Evolutionary conservation across 1,140 invertebrate genomes (phyloP), one percentile per base, ranked within the genome.

Genomic region (Archivesica marissinica): DNA sequence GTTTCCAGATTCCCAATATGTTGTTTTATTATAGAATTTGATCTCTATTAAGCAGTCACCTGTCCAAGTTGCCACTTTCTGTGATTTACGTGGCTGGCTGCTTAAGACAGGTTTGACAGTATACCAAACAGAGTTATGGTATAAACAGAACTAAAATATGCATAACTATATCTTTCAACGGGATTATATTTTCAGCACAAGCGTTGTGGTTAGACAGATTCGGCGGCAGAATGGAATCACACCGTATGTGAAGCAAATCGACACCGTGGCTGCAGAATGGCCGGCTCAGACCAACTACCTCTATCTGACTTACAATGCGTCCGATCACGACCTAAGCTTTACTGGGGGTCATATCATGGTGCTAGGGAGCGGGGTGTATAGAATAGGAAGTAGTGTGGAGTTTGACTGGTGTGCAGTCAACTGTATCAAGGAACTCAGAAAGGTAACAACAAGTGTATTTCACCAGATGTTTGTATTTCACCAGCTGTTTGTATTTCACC

Each of bases 331-430:
- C 92, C 93, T 99, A 11, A 94, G 95, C 7, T 99, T 98, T 91
- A 96, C 96, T 20, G 96, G 96, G 7, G 96, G 96, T 96, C 66
- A 96, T 88, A 96, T 96, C 39, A 94, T 96, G 92, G 95, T 96
- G 4, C 90, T 96, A 44, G 96, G 99, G 20, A 99, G 99, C 23
- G 99, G 99, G 1, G 99, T 99, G 0, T 99, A 99, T 92, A 95
- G 99, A 78, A 99, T 99, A 87, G 99, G 99, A 4, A 99, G 98
- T 90, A 99, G 98, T 0, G 99, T 99, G 0, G 99, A 99, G 94
- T 99, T 99, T 94, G 99, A 99, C 94, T 99, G 98, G 97, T 99
- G 99, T 94, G 98, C 99, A 52, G 99, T 99, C 13, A 97, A 98
- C 38, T 99, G 99, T 93, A 95, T 99, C 38, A 95, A 97, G 77